phyloP scores from a whole-genome alignment of 2,113 vertebrate species.

The Campylorhamphus procurvoides region DNA sequence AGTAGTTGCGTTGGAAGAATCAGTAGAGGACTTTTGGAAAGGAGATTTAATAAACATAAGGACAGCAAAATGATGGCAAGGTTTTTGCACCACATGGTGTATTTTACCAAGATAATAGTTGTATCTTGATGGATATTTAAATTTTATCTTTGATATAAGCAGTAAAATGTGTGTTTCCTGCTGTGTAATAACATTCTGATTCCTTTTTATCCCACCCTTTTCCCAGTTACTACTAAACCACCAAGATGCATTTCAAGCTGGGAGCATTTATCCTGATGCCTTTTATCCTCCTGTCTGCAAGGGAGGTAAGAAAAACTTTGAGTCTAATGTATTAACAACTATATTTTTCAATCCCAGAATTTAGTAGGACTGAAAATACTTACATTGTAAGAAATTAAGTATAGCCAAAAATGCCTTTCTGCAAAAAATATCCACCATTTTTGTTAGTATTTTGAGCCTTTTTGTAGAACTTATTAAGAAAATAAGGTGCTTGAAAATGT shows the following conservation, averaged over 20 bases:
- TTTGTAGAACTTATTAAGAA: neutral
- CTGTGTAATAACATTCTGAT: neutral
- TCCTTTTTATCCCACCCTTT: neutral
- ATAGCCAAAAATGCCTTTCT: neutral
- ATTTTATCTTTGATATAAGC: neutral
- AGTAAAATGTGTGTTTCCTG: neutral
- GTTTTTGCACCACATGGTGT: neutral
- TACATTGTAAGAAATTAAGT: neutral
- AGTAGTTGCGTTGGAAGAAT: neutral
- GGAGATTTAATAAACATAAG: neutral
- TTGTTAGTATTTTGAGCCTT: neutral
- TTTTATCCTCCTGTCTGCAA: conserved; percentile 78
- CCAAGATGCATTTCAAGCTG: conserved; percentile 80
- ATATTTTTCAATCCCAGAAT: neutral
- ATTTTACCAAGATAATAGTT: neutral
- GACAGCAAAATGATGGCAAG: neutral
- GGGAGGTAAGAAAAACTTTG: conserved; percentile 66
- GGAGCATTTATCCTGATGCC: conserved; percentile 76
- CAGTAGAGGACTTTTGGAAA: neutral
- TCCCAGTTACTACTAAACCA: conserved; percentile 74
- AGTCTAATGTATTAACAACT: neutral
- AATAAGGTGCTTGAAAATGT: neutral
- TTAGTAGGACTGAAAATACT: neutral
- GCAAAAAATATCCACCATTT: neutral
- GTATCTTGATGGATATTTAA: neutral